Evolutionary conservation across 1,140 invertebrate species (phyloP).

Genomic region (Orius laevigatus): DNA sequence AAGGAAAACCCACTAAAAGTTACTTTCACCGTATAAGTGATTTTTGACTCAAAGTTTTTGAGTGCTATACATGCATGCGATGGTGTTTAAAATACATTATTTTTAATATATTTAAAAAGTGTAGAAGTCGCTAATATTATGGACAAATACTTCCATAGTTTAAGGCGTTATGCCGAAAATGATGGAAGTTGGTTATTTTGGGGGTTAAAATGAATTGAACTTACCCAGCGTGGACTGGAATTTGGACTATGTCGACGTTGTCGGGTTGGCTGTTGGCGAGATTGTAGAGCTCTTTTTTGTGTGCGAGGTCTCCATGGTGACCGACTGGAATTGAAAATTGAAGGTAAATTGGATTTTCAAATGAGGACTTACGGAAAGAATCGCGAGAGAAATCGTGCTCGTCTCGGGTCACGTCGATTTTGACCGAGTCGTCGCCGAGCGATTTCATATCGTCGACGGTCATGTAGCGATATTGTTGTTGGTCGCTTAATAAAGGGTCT

Average conservation of each 20-base stretch:
- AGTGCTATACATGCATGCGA: conserved; percentile 15
- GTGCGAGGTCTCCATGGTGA: conserved; percentile 11
- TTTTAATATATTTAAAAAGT: too few relatives aligned
- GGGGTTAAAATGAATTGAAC: conserved; percentile 24
- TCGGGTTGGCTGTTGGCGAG: conserved; percentile 40
- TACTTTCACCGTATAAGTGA: too few relatives aligned
- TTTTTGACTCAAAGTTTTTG: background rate
- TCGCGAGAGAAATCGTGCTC: conserved; percentile 28
- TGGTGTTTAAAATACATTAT: conserved; percentile 9
- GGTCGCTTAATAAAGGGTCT: conserved; percentile 56
- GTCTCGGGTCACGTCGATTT: conserved; percentile 55
- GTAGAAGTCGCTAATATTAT: background rate
- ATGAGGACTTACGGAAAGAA: conserved; percentile 26
- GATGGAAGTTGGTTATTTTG: background rate
- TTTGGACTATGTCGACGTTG: conserved; percentile 72
- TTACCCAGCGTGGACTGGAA: conserved; percentile 71
- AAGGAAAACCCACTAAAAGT: too few relatives aligned
- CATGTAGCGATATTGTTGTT: conserved; percentile 77
- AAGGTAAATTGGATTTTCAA: background rate
- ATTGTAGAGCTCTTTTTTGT: conserved; percentile 29
- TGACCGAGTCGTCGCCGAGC: conserved; percentile 57
- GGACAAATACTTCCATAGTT: conserved; percentile 4
- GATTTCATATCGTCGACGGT: conserved; percentile 70
- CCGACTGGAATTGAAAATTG: background rate
- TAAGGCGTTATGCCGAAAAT: background rate